Conservation (phyloP, 2,113 vertebrate species). For the Callopanchax toddi region DNA sequence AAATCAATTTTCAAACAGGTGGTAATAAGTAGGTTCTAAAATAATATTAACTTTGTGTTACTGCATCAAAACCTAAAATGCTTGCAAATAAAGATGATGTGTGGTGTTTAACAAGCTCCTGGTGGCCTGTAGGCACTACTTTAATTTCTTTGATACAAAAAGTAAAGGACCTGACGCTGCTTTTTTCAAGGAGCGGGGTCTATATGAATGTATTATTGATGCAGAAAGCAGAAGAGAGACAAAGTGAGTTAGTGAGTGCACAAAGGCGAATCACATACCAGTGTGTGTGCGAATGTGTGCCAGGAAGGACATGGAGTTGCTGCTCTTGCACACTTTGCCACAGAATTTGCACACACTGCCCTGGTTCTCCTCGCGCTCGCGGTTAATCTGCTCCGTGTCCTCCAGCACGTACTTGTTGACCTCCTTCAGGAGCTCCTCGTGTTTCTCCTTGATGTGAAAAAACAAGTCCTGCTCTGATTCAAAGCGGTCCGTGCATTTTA, state of each 20-base stretch:
- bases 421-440: constrained; percentile 93
- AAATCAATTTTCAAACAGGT: not conserved
- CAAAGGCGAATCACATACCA: constrained; percentile 77
- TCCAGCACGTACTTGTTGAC: constrained; percentile 98
- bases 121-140: not conserved
- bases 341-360: constrained; percentile 95
- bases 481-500: constrained; percentile 94
- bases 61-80: not conserved
- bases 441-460: constrained; percentile 96
- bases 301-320: constrained; percentile 98
- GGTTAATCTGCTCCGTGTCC: constrained; percentile 97
- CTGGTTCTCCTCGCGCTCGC: constrained; percentile 95
- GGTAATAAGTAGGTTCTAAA: no score
- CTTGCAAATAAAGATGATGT: not conserved
- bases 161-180: not conserved
- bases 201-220: not conserved
- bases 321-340: constrained; percentile 97
- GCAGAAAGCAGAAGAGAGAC: not conserved
- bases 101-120: not conserved
- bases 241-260: not conserved
- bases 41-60: not conserved
- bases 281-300: constrained; percentile 98
- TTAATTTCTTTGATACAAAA: not conserved
- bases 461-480: constrained; percentile 93
- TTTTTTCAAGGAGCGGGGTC: not conserved